Evolutionary conservation across 2,113 vertebrate species (phyloP), one percentile per base, ranked within the genome.

Genomic region (Megaceryle torquata): DNA sequence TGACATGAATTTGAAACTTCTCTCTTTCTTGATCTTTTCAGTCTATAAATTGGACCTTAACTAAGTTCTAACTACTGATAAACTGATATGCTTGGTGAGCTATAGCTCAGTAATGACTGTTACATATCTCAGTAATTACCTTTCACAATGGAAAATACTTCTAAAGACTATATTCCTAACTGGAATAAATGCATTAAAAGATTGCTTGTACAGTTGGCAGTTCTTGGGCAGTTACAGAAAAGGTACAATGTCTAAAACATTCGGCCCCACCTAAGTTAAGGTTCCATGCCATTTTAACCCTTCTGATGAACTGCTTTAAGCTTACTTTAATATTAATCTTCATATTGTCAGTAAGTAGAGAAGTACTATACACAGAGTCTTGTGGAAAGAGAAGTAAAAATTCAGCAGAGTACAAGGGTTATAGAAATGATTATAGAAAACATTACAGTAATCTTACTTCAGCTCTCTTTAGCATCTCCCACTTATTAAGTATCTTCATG

Each of bases 401-500:
- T 78, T 75, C n/a, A 94, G 33, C 67, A 92, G 21, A 74, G 7
- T 50, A 95, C 82, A 64, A 88, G 24, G 54, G 6, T 28, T 46
- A 46, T 20, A 46, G 22, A 83, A 57, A 82, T 46, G 15, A 72
- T 56, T 63, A 88, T 11, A 70, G 20, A 83, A 57, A 82, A 84
- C 8, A 83, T 39, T 65, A 80, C 13, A 79, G 70, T 31, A 54
- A 59, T 89, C 98, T 98, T 98, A 99, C 99, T 99, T 99, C 99
- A 18, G 99, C 99, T 98, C 99, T 98, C 97, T 99, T 99, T 95
- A 99, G 98, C 99, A 99, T 99, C 97, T 99, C 99, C 99, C 99
- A 99, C 94, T 99, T 99, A 98, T 99, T 99, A 93, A 99, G 98
- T 93, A 99, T 99, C 98, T 99, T 99, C 99, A 99, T 99, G 86